Conservation (phyloP, 1,140 invertebrate genomes). For the Brachionus asplanchnoidis region DNA sequence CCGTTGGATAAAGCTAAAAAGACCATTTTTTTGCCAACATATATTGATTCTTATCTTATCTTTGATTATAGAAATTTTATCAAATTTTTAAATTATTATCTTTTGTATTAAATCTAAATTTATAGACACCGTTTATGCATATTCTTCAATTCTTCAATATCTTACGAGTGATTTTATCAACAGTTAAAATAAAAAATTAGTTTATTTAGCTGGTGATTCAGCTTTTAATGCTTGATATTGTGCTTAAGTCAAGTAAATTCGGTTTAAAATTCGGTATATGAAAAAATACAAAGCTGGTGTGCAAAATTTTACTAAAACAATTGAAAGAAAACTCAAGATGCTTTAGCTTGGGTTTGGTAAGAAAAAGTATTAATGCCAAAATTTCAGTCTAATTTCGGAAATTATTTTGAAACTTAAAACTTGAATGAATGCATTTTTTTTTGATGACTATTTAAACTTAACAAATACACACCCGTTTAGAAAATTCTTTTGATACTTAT, state of each 20-base stretch:
- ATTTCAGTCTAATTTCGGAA: not conserved
- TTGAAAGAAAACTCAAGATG: not conserved
- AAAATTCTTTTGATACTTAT: not conserved
- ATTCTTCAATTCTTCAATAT: not conserved
- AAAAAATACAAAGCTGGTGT: not conserved
- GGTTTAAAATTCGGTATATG: not conserved
- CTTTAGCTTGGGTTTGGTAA: not conserved
- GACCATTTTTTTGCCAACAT: not conserved
- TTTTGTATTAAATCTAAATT: not conserved
- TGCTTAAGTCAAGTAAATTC: not conserved
- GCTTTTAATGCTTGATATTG: not conserved
- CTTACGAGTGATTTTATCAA: slow-evolving; percentile 2
- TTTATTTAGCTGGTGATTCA: not conserved
- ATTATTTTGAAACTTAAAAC: not conserved
- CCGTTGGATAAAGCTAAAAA: not conserved
- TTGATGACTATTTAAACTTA: not conserved
- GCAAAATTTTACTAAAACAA: not conserved
- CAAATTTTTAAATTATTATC: not conserved
- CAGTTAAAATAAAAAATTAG: not conserved
- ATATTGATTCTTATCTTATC: slow-evolving; percentile 4
- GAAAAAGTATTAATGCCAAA: not conserved
- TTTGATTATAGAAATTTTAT: not conserved
- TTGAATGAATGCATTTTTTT: not conserved
- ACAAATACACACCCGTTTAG: not conserved
- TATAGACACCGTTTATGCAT: not conserved